Percentiles rank a stretch among this genome's conserved stretches.
Evolutionary conservation across 2,888 invertebrate genomes (phyloP).

Genomic region (Malthinus flaveolus): DNA sequence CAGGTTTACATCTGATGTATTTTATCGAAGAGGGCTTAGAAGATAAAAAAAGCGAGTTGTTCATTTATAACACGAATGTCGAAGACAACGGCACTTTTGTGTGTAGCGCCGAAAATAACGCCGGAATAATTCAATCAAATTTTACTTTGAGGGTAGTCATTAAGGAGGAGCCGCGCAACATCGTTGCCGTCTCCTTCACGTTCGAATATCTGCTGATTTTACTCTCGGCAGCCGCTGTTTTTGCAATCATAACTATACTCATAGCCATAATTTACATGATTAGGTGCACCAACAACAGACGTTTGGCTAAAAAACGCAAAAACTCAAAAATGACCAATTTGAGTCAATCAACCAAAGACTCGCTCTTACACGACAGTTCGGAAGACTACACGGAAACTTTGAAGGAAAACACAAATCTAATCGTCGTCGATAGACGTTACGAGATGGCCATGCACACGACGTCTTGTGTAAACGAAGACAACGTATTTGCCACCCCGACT

Average conservation of each 20-base stretch:
- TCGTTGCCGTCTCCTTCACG: constrained; percentile 56
- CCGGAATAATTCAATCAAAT: constrained; percentile 78
- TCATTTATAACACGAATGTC: constrained; percentile 74
- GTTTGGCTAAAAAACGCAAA: constrained; percentile 60
- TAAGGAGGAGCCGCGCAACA: constrained; percentile 65
- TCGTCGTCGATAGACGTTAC: constrained; percentile 38
- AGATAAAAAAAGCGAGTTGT: constrained; percentile 77
- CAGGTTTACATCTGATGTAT: constrained; percentile 70
- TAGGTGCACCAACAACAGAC: constrained; percentile 43
- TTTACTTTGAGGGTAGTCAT: constrained; percentile 78
- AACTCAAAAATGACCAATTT: constrained; percentile 54
- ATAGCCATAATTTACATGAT: constrained; percentile 63
- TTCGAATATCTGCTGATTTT: constrained; percentile 73
- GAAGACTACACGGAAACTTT: constrained; percentile 44
- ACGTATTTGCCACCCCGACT: constrained; percentile 41
- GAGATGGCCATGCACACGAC: constrained; percentile 44
- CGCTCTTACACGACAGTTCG: constrained; percentile 44
- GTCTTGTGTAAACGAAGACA: constrained; percentile 47
- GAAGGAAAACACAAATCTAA: constrained; percentile 41
- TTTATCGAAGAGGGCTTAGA: constrained; percentile 73
- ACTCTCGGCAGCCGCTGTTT: constrained; percentile 66
- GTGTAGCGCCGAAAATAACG: constrained; percentile 84
- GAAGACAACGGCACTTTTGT: constrained; percentile 86
- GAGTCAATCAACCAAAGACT: constrained; percentile 51
- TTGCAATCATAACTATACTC: constrained; percentile 67